Evolutionary conservation across 1,140 invertebrate species (phyloP).

Genomic region (silkworm (Bombyx mori)): DNA sequence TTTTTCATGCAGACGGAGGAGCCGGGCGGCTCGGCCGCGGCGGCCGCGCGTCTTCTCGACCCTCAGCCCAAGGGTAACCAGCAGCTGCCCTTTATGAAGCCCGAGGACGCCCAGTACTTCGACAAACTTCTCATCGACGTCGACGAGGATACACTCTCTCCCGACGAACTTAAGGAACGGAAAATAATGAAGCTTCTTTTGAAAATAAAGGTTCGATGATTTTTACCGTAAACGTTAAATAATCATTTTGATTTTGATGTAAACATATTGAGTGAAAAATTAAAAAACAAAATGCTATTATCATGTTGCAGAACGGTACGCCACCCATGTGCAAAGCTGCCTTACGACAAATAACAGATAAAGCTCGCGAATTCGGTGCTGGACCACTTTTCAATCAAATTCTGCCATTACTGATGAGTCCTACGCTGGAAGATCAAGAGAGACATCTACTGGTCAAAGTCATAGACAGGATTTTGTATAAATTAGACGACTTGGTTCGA

Average conservation of each 20-base stretch:
- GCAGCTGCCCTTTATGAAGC: conserved; percentile 98
- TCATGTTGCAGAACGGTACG: conserved; percentile 85
- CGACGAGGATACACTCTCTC: conserved; percentile 94
- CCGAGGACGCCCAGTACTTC: conserved; percentile 99
- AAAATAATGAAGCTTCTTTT: conserved; percentile 99
- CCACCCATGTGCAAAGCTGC: conserved; percentile 99
- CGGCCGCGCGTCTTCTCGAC: conserved; percentile 89
- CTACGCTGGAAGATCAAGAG: conserved; percentile 99
- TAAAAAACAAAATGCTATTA: neutral
- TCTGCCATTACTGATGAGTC: conserved; percentile 97
- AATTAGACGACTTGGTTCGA: conserved; percentile 97
- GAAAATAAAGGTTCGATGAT: conserved; percentile 87
- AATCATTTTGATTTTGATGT: neutral
- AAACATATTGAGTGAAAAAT: no score
- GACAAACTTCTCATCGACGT: conserved; percentile 98
- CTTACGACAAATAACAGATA: conserved; percentile 97
- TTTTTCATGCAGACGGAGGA: conserved; percentile 97
- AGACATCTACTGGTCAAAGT: conserved; percentile 99
- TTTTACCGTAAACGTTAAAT: conserved; percentile 3
- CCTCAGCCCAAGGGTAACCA: conserved; percentile 92
- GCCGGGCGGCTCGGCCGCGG: conserved; percentile 77
- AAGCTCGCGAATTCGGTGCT: conserved; percentile 97
- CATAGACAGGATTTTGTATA: conserved; percentile 98
- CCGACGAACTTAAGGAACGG: conserved; percentile 97
- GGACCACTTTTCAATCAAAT: conserved; percentile 99